A percentile compares a stretch with the other conserved stretches of the same genome.
These are phyloP conservation scores for Triplophysa rosa DNA, from an alignment of 2,113 vertebrate genomes.

Conservation along the genomic window DNA sequence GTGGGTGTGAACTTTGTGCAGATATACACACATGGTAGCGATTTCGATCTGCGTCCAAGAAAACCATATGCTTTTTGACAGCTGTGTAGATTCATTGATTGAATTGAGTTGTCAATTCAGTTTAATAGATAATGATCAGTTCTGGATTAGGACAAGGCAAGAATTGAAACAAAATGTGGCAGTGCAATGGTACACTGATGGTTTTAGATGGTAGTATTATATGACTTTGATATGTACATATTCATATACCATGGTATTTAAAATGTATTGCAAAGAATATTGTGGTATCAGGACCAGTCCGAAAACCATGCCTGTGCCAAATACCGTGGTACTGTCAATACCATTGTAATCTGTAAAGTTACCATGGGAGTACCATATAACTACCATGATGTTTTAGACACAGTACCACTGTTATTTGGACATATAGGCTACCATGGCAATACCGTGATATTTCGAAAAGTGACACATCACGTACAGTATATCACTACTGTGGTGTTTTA, in stretches of 20 bases:
- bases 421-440: too few relatives aligned
- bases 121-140: not conserved
- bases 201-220: too few relatives aligned
- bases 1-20: slow-evolving; percentile 53
- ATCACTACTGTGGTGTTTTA: too few relatives aligned
- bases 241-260: not conserved
- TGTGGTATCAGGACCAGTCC: not conserved
- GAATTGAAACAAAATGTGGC: not conserved
- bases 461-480: too few relatives aligned
- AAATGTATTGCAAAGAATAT: not conserved
- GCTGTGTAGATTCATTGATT: not conserved
- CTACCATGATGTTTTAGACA: not conserved
- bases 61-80: slow-evolving; percentile 17
- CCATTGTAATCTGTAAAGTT: too few relatives aligned
- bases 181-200: not conserved
- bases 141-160: not conserved
- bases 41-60: slow-evolving; percentile 47
- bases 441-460: too few relatives aligned
- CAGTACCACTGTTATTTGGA: too few relatives aligned
- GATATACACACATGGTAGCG: slow-evolving; percentile 63
- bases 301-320: too few relatives aligned
- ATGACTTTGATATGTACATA: not conserved
- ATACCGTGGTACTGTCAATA: not conserved
- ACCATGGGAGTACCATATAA: too few relatives aligned
- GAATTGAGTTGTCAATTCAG: slow-evolving; percentile 3